Percentiles rank a stretch among this genome's conserved stretches.
These are phyloP conservation scores for Pterostichus niger DNA, from an alignment of 2,888 invertebrate species.

Conservation along the genomic window DNA sequence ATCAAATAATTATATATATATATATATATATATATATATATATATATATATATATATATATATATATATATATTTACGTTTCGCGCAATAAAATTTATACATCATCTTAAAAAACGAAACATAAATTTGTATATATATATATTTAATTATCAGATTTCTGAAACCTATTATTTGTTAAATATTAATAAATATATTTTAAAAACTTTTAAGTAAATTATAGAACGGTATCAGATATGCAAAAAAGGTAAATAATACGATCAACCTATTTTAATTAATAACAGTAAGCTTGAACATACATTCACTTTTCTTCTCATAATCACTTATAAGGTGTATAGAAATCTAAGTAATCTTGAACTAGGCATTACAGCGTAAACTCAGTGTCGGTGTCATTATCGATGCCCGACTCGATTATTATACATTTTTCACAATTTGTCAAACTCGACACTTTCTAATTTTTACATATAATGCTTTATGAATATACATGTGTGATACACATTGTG, in stretches of 20 bases:
- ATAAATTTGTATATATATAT: too few species aligned
- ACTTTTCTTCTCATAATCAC: conserved; percentile 55
- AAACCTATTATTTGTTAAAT: too few species aligned
- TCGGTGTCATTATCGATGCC: conserved; percentile 43
- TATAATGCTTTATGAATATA: conserved; percentile 22
- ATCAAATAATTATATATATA: too few species aligned
- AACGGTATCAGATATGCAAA: conserved; percentile 7
- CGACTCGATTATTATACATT: conserved; percentile 5
- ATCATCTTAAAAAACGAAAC: too few species aligned
- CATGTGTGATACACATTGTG: background rate
- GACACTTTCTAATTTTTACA: conserved; percentile 54
- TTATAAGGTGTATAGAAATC: conserved; percentile 51
- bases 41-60: too few species aligned
- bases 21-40: too few species aligned
- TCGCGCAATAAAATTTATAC: too few species aligned
- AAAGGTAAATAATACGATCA: conserved; percentile 29
- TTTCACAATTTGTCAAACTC: conserved; percentile 17
- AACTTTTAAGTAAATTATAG: background rate
- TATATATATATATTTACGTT: too few species aligned
- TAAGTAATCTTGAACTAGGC: conserved; percentile 37
- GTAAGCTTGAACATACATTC: conserved; percentile 35
- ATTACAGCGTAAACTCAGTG: background rate
- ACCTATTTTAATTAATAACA: conserved; percentile 41
- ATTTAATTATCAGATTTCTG: too few species aligned
- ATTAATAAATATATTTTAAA: background rate